A percentile compares a stretch with the other conserved stretches of the same genome.
Evolutionary conservation across 2,888 invertebrate genomes (phyloP).

Genomic region (Himalopsyche tibetana): DNA sequence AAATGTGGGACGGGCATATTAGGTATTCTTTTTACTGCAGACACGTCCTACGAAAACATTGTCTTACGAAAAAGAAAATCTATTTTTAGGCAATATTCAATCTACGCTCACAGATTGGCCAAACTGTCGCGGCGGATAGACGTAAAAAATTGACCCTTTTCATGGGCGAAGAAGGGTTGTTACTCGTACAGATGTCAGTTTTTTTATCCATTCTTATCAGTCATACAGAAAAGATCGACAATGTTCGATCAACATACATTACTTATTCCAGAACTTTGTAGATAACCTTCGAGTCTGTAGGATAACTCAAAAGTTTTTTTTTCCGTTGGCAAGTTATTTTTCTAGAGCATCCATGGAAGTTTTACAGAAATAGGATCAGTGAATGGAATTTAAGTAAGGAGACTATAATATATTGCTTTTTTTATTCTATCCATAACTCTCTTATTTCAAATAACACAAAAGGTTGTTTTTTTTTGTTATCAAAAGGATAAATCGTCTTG

Average conservation of each 20-base stretch:
- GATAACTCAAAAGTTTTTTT: not conserved
- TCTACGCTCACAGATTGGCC: slow-evolving; percentile 5
- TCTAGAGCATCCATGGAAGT: not conserved
- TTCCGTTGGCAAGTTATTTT: slow-evolving; percentile 4
- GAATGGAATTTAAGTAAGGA: no score
- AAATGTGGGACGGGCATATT: not conserved
- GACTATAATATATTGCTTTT: no score
- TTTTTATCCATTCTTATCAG: slow-evolving; percentile 3
- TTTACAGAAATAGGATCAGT: not conserved
- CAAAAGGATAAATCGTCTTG: no score
- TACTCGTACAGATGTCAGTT: slow-evolving; percentile 11
- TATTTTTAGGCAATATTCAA: slow-evolving; percentile 35
- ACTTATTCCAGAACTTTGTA: slow-evolving; percentile 30
- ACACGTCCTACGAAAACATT: slow-evolving; percentile 21
- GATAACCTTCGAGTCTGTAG: not conserved
- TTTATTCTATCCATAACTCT: no score
- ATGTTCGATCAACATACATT: slow-evolving; percentile 35
- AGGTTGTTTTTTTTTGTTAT: no score
- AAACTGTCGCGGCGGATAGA: slow-evolving; percentile 29
- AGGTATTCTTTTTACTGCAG: slow-evolving; percentile 4
- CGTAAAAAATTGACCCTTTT: slow-evolving; percentile 40
- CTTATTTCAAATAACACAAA: no score
- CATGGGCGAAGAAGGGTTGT: slow-evolving; percentile 5
- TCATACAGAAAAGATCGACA: slow-evolving; percentile 35
- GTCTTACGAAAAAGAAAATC: slow-evolving; percentile 25